Evolutionary conservation across 2,888 invertebrate species (phyloP).

Genomic region (Hetaerina titia): DNA sequence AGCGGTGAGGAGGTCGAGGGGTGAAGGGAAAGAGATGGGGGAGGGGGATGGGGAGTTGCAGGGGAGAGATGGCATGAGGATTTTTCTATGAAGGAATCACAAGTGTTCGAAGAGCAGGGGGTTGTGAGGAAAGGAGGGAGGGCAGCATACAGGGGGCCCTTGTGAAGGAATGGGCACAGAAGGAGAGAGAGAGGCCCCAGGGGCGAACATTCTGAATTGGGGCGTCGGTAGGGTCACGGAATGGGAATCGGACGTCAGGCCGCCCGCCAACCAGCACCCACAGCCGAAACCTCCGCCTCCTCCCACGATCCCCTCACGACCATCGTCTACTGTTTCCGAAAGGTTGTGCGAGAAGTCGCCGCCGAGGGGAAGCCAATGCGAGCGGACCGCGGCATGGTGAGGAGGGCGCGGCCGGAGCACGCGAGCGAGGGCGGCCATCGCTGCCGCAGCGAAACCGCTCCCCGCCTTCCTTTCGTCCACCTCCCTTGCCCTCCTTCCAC

Average conservation of each 20-base stretch:
- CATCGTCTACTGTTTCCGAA: background rate
- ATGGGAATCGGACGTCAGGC: background rate
- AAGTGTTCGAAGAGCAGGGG: background rate
- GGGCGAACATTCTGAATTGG: background rate
- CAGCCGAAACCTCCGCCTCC: constrained; percentile 19
- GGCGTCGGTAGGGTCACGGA: constrained; percentile 58
- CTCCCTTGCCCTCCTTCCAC: background rate
- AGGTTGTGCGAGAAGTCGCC: constrained; percentile 5
- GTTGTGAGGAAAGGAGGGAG: background rate
- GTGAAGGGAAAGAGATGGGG: background rate
- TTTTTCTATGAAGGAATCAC: background rate
- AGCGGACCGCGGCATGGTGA: background rate
- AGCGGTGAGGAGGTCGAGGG: background rate
- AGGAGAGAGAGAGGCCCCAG: background rate
- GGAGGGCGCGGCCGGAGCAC: constrained; percentile 61
- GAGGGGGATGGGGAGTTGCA: background rate
- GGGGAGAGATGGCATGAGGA: background rate
- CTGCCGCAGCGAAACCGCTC: background rate
- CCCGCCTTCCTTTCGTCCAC: background rate
- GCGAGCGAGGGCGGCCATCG: constrained; percentile 57
- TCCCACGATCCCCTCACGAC: background rate
- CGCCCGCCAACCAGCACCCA: constrained; percentile 51
- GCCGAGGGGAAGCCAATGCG: constrained; percentile 41
- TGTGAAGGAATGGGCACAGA: background rate
- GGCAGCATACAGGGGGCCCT: background rate